A percentile compares a stretch with the other conserved stretches of the same genome.
phyloP scores from a whole-genome alignment of 2,113 vertebrate species.

The Tinamus guttatus region DNA sequence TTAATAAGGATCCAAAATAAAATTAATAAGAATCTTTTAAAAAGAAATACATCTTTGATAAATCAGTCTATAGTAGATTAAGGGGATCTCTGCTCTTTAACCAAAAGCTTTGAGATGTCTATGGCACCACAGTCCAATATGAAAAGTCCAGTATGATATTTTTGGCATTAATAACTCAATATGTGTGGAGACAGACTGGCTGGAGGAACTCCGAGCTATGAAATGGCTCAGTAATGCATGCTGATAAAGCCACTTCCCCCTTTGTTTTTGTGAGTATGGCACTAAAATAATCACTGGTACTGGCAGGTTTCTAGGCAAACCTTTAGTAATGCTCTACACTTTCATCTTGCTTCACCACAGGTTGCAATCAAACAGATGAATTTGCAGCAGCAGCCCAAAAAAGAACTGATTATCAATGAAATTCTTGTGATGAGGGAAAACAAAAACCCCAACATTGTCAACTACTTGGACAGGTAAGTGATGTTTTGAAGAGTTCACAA shows the following conservation, averaged over 20 bases:
- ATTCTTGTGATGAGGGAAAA: conserved; percentile 99
- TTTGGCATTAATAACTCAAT: background rate
- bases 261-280: background rate
- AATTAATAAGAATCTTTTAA: background rate
- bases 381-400: conserved; percentile 96
- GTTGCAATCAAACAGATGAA: conserved; percentile 99
- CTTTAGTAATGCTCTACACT: background rate
- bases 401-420: conserved; percentile 97
- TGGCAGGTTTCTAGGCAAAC: background rate
- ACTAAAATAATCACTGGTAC: background rate
- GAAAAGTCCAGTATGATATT: background rate
- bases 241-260: background rate
- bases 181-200: background rate
- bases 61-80: background rate
- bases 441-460: conserved; percentile 98
- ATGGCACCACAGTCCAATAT: background rate
- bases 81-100: background rate
- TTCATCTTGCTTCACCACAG: conserved; percentile 70
- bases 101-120: background rate
- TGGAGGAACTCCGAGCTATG: background rate
- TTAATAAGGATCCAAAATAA: background rate
- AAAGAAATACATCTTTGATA: background rate
- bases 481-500: background rate
- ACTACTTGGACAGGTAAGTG: conserved; percentile 96
- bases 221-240: background rate